A percentile compares a stretch with the other conserved stretches of the same genome.
Conservation (phyloP, 2,797 vertebrate species). For the Sebastolobus alascanus region DNA sequence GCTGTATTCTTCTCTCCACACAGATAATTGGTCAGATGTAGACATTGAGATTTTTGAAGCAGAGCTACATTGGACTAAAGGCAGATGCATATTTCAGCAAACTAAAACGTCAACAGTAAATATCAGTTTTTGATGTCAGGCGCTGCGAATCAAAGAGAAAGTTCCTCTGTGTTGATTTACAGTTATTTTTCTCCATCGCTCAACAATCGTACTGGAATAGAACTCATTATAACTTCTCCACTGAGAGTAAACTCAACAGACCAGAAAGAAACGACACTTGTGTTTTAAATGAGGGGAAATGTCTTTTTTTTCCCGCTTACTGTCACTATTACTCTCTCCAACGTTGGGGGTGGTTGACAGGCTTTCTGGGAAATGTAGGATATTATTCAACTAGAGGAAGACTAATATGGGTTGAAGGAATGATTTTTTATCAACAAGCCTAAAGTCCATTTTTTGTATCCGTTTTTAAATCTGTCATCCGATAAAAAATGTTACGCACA, state of each 20-base stretch:
- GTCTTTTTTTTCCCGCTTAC: neutral
- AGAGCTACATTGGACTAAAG: too few species aligned
- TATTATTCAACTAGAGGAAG: neutral
- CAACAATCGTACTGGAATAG: neutral
- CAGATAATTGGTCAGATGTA: neutral
- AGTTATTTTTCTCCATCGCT: neutral
- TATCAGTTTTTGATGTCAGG: slow-evolving; percentile 19
- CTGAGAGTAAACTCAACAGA: neutral
- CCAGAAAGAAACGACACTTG: neutral
- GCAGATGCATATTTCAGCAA: neutral
- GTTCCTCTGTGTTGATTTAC: slow-evolving; percentile 1
- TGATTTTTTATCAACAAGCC: neutral
- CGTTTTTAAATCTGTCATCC: too few species aligned
- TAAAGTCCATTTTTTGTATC: too few species aligned
- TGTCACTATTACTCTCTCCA: neutral
- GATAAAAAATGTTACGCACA: too few species aligned
- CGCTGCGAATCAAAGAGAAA: slow-evolving; percentile 2
- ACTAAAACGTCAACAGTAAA: slow-evolving; percentile 28
- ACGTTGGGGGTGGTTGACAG: neutral
- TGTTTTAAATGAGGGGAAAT: slow-evolving; percentile 5
- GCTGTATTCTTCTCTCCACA: neutral
- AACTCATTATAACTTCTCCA: slow-evolving; percentile 8
- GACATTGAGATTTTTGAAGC: too few species aligned
- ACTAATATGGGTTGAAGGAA: neutral
- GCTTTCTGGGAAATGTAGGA: neutral